Conservation (phyloP, 2,888 invertebrate genomes). For the Phragmatobia fuliginosa region DNA sequence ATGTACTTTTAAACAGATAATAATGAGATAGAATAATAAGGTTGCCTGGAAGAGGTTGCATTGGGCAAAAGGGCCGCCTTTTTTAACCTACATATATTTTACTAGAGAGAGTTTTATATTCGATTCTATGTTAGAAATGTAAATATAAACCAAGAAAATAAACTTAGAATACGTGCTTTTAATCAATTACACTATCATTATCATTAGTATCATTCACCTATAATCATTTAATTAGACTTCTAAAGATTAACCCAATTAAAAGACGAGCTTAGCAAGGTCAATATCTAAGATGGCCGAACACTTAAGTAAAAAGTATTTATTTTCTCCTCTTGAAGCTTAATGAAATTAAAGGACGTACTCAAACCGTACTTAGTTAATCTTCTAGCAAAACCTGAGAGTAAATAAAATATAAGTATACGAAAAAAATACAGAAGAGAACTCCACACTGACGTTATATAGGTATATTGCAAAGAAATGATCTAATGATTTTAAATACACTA, state of each 20-base stretch:
- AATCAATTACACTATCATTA: no score
- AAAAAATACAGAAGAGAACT: background rate
- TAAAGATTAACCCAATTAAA: background rate
- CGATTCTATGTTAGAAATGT: no score
- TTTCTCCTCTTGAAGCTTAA: constrained; percentile 1
- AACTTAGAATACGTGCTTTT: no score
- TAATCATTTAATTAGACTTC: background rate
- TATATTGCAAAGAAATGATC: no score
- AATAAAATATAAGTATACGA: background rate
- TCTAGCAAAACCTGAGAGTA: background rate
- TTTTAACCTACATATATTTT: no score
- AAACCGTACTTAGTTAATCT: background rate
- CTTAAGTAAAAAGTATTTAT: background rate
- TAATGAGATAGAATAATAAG: no score
- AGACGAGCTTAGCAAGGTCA: background rate
- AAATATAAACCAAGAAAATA: background rate
- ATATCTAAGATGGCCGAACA: background rate
- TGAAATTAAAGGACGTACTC: background rate
- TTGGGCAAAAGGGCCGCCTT: no score
- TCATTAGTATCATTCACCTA: background rate
- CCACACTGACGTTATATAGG: background rate
- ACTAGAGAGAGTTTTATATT: no score
- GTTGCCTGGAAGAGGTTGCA: no score
- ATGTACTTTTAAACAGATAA: no score
- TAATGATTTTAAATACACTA: background rate